phyloP scores from a whole-genome alignment of 1,140 invertebrate species.

The Philaenus spumarius region DNA sequence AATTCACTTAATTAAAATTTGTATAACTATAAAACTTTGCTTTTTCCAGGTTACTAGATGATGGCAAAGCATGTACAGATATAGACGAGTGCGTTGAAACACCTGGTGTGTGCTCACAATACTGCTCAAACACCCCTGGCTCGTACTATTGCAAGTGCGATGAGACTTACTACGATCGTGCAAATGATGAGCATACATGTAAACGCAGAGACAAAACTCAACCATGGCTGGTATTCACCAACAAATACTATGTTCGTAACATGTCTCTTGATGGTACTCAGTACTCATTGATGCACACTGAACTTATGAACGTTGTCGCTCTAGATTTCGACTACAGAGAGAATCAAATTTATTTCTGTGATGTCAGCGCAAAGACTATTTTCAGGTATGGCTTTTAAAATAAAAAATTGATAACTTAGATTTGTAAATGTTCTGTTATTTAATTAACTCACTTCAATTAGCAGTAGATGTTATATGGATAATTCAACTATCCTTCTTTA shows the following conservation, averaged over 20 bases:
- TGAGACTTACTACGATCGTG: conserved; percentile 78
- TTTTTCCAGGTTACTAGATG: conserved; percentile 54
- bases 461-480: no score
- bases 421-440: no score
- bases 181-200: conserved; percentile 76
- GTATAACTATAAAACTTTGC: neutral
- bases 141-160: conserved; percentile 95
- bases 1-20: conserved; percentile 6
- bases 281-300: conserved; percentile 88
- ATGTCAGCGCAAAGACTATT: conserved; percentile 91
- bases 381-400: conserved; percentile 51
- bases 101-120: conserved; percentile 88
- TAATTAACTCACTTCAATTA: no score
- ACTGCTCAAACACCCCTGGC: conserved; percentile 92
- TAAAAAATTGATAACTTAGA: no score
- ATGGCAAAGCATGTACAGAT: conserved; percentile 85
- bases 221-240: conserved; percentile 95
- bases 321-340: conserved; percentile 86
- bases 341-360: conserved; percentile 86
- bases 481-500: no score
- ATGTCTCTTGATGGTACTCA: conserved; percentile 81
- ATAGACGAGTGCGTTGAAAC: conserved; percentile 91
- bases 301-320: conserved; percentile 93
- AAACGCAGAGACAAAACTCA: conserved; percentile 75
- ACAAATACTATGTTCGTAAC: conserved; percentile 96